A percentile compares a stretch with the other conserved stretches of the same genome.
Evolutionary conservation across 2,797 vertebrate genomes (phyloP).

Genomic region (Sebastes variabilis): DNA sequence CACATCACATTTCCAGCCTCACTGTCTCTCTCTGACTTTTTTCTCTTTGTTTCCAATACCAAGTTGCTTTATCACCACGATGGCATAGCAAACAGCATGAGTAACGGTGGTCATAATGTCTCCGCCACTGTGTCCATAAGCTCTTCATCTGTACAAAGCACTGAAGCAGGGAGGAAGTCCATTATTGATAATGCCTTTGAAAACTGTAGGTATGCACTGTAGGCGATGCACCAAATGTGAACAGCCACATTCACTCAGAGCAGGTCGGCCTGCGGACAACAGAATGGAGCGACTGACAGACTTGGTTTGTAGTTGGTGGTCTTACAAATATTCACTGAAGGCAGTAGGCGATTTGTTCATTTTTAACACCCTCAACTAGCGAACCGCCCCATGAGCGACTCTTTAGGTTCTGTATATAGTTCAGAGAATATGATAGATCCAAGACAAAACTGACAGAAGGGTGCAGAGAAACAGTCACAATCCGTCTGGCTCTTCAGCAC

Average conservation of each 20-base stretch:
- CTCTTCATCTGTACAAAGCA: no score
- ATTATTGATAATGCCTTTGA: not conserved
- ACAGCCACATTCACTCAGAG: not conserved
- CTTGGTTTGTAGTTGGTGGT: not conserved
- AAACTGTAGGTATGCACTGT: no score
- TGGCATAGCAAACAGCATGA: not conserved
- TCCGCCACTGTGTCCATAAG: not conserved
- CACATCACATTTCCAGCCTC: not conserved
- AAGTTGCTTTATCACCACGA: not conserved
- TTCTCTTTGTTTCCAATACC: not conserved
- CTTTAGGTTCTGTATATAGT: no score
- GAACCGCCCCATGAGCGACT: no score
- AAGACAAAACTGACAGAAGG: no score
- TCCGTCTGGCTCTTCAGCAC: no score
- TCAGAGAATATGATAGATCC: no score
- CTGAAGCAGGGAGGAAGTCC: not conserved
- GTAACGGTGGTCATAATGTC: not conserved
- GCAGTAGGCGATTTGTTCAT: fast-evolving
- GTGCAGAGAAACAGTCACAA: no score
- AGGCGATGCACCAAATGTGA: not conserved
- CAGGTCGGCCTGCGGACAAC: not conserved
- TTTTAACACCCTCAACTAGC: no score
- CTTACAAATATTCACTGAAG: not conserved
- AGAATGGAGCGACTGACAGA: not conserved
- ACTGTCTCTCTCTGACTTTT: not conserved